Percentiles rank a stretch among this genome's conserved stretches.
Evolutionary conservation across 2,113 vertebrate genomes (phyloP).

Genomic region (Chloebia gouldiae): DNA sequence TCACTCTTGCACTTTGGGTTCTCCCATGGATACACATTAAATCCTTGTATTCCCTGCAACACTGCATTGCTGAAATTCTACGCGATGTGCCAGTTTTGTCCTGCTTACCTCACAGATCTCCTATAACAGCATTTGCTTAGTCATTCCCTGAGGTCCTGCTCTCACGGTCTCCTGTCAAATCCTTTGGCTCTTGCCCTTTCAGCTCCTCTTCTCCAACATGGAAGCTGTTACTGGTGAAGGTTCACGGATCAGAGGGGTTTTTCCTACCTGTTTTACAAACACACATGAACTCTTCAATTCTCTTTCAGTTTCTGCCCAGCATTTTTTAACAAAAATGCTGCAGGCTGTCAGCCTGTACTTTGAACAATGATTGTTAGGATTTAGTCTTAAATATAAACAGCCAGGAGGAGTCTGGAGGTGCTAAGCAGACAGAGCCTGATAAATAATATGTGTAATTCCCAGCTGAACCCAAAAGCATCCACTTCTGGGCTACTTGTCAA

Average conservation of each 20-base stretch:
- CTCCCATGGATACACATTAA: background rate
- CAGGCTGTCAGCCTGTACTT: background rate
- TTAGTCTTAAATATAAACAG: constrained; percentile 45
- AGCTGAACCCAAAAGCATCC: background rate
- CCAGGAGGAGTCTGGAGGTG: background rate
- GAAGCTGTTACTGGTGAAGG: background rate
- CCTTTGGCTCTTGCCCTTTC: background rate
- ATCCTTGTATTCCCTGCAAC: background rate
- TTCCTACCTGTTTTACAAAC: constrained; percentile 7
- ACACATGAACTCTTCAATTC: background rate
- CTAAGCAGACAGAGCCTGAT: background rate
- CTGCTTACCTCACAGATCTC: background rate
- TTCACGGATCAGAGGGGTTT: background rate
- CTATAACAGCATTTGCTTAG: background rate
- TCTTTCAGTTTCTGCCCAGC: background rate
- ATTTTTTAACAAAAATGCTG: constrained; percentile 4
- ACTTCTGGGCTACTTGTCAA: background rate
- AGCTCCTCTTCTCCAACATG: background rate
- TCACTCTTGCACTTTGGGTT: background rate
- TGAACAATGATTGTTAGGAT: background rate
- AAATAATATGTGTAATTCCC: background rate
- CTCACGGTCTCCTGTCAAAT: constrained; percentile 1
- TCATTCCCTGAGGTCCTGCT: background rate
- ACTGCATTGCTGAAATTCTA: background rate
- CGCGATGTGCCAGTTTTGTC: background rate